These are phyloP conservation scores for Misgurnus mizolepis DNA, from an alignment of 2,113 vertebrate species.

Conservation along the genomic window DNA sequence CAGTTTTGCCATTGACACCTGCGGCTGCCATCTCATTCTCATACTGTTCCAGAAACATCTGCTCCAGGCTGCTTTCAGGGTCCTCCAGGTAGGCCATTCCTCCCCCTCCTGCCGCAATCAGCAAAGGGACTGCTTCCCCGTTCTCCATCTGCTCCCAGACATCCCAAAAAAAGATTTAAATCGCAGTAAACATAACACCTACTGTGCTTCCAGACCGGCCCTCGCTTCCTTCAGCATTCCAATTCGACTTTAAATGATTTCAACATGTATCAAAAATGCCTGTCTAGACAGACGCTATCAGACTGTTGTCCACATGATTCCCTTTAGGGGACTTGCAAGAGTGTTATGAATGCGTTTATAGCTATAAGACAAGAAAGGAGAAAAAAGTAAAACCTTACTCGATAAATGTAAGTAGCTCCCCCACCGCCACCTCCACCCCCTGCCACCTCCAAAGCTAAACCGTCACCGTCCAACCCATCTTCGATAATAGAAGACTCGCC, in stretches of 20 bases:
- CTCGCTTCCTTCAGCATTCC: conserved; percentile 6
- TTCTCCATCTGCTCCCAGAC: conserved; percentile 72
- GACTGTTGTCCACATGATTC: conserved; percentile 39
- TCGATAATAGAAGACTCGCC: conserved; percentile 86
- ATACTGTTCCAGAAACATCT: conserved; percentile 76
- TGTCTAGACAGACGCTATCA: conserved; percentile 31
- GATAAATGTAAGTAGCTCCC: conserved; percentile 85
- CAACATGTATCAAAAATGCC: conserved; percentile 41
- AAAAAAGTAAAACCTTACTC: conserved; percentile 65
- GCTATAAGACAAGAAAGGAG: background rate
- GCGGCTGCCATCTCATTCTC: conserved; percentile 77
- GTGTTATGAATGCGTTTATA: background rate
- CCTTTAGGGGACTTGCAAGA: conserved; percentile 4
- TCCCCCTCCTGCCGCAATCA: conserved; percentile 88
- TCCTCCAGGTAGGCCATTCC: conserved; percentile 87
- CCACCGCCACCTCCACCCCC: conserved; percentile 90
- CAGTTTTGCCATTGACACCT: conserved; percentile 79
- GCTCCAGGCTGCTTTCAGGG: conserved; percentile 71
- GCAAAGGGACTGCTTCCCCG: conserved; percentile 78
- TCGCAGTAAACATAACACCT: background rate
- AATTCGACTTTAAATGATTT: conserved; percentile 43
- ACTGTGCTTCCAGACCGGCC: background rate
- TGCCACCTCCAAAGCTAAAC: conserved; percentile 72
- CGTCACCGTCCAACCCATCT: conserved; percentile 68
- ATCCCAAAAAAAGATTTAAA: conserved; percentile 19